Percentiles rank a stretch among this genome's conserved stretches.
Conservation (phyloP, 1,140 invertebrate species). For the Globodera rostochiensis region DNA sequence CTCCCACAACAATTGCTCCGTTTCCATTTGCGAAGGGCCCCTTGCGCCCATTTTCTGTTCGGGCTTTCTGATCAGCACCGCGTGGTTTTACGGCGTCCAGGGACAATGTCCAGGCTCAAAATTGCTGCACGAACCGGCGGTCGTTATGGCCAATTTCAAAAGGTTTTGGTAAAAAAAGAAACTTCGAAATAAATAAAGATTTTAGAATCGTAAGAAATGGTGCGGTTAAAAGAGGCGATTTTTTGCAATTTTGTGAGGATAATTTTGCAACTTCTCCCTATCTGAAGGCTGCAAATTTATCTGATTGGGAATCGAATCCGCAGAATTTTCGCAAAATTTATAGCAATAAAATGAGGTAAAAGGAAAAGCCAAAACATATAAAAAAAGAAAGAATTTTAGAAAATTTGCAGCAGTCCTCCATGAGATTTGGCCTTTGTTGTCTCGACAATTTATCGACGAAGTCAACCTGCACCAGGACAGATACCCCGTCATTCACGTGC, state of each 20-base stretch:
- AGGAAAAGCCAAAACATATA: neutral
- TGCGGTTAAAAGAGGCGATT: slow-evolving; percentile 25
- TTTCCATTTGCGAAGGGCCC: slow-evolving; percentile 39
- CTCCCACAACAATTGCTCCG: slow-evolving; percentile 39
- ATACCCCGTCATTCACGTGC: slow-evolving; percentile 81
- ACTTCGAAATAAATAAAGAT: neutral
- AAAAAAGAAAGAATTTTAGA: slow-evolving; percentile 15
- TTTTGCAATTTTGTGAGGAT: slow-evolving; percentile 44
- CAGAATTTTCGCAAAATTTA: slow-evolving; percentile 31
- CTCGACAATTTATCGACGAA: slow-evolving; percentile 74
- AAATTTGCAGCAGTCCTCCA: slow-evolving; percentile 67
- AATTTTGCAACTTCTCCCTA: slow-evolving; percentile 38
- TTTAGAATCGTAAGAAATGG: slow-evolving; percentile 17
- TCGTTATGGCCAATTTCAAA: slow-evolving; percentile 43
- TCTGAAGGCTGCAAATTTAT: slow-evolving; percentile 35
- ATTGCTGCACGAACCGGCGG: slow-evolving; percentile 24
- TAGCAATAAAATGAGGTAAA: slow-evolving; percentile 32
- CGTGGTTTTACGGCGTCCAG: slow-evolving; percentile 47
- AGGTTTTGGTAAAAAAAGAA: slow-evolving; percentile 18
- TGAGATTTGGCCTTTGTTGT: slow-evolving; percentile 80
- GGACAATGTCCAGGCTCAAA: slow-evolving; percentile 41
- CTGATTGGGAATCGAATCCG: slow-evolving; percentile 38
- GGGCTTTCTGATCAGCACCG: slow-evolving; percentile 31
- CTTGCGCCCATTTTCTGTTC: slow-evolving; percentile 41
- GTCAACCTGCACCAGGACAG: slow-evolving; percentile 75